phyloP scores from a whole-genome alignment of 1,140 invertebrate species.

The Eumaeus atala region DNA sequence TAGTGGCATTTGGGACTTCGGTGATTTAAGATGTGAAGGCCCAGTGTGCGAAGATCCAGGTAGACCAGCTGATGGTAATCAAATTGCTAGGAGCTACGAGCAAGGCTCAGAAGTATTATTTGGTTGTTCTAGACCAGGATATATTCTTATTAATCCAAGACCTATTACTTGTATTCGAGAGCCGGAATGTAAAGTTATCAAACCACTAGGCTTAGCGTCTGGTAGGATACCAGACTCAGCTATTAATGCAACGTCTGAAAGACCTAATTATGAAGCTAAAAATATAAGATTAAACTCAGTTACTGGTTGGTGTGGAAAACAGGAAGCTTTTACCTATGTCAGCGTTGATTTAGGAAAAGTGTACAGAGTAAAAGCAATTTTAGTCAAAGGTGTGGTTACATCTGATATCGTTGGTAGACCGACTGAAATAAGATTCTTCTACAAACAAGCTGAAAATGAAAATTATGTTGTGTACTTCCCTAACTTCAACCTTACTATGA shows the following conservation, averaged over 20 bases:
- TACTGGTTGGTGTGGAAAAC: constrained; percentile 95
- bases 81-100: constrained; percentile 93
- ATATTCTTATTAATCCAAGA: constrained; percentile 91
- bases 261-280: constrained; percentile 92
- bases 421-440: constrained; percentile 97
- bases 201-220: constrained; percentile 91
- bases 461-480: constrained; percentile 98
- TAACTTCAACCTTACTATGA: constrained; percentile 94
- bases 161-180: constrained; percentile 93
- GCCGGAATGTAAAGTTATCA: constrained; percentile 94
- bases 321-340: constrained; percentile 96
- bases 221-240: constrained; percentile 94
- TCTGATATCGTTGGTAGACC: constrained; percentile 95
- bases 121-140: constrained; percentile 91
- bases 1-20: constrained; percentile 97
- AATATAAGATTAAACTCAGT: constrained; percentile 94
- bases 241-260: constrained; percentile 96
- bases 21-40: constrained; percentile 95
- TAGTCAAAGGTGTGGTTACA: constrained; percentile 95
- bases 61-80: constrained; percentile 91
- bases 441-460: constrained; percentile 93
- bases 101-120: constrained; percentile 94
- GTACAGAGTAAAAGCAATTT: constrained; percentile 91
- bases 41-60: constrained; percentile 97
- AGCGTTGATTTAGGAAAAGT: constrained; percentile 94